Evolutionary conservation across 2,797 vertebrate genomes (phyloP), one percentile per base, ranked within the genome.

Genomic region (Enteromius argenteus): DNA sequence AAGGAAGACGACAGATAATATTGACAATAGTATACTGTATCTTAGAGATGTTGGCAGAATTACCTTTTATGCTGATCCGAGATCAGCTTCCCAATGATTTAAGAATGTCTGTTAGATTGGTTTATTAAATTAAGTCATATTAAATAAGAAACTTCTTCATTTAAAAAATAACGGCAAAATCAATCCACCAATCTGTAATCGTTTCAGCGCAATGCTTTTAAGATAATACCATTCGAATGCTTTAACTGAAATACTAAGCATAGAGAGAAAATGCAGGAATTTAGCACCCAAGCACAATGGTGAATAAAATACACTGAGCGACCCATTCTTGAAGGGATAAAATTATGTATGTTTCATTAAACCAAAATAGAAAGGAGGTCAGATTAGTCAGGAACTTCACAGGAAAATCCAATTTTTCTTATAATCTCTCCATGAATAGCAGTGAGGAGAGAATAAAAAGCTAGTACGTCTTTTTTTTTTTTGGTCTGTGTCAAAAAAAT

Each of bases 1-100:
- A 64, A 79, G 83, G 83, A 84, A 84, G 83, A 84, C 66, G 0
- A 23, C 4, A 7, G 32, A 79, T 79, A 74, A 69, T 46, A 60
- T 37, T 51, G 9, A 84, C 74, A 77, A 32, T 32, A 69, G 46
- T 58, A 67, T n/a, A 68, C 62, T 56, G n/a, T 5, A 83, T 77
- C 6, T 35, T 30, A 62, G 15, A 75, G 46, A 83, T 67, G 64
- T 68, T 68, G 64, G 46, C 64, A 53, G 21, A 80, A 68, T 14
- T 6, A 39, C 10, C 10, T 64, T 67, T 67, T 39, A 56, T 56
- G 35, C 15, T 75, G 19, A 62, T 62, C 27, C 35, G 51, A 81
- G 49, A 58, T 49, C 58, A 73, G 53, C 17, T 62, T 81, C 13
- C 27, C 46, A 37, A 62, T 9, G 3, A 81, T 69, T 68, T 27